Base-by-base conservation (phyloP, 2,113 vertebrate genomes). In the Phyllopteryx taeniolatus region DNA sequence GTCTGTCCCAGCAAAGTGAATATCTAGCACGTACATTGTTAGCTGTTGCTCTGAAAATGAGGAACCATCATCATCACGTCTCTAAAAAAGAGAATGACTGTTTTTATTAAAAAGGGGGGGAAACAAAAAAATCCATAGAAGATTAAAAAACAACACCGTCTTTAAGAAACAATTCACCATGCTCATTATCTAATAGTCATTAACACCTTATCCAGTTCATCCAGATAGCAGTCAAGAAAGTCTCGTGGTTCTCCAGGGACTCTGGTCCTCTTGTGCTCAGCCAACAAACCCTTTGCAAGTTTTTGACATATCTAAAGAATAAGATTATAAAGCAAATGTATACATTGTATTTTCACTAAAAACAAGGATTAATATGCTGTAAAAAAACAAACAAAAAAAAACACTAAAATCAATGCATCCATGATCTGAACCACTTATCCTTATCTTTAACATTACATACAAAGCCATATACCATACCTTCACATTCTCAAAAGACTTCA, bases 1-100 rank as follows among this genome's bases (percentile, higher is more conserved):
- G 83, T 91, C 89, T 43, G 90, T 91, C 17, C 87, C 90, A 61
- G 88, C 90, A 61, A 90, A 49, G 49, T 90, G 72, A 72, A 91
- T 59, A 68, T 91, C 90, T 1, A 91, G n/a, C 46, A 39, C 4
- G 0, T 69, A 73, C 44, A 66, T 84, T 0, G 20, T 20, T 20
- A 91, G 75, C 2, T 63, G 68, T 0, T 62, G 53, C 9, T 90
- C 83, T 66, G 86, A 83, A 44, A 90, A 88, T 12, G 76, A 11
- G n/a, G 8, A 13, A 12, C 22, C 63, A n/a, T 76, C 71, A 10
- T 75, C 2, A 0, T 73, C 2, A 0, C 3, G 62, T 70, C 67
- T 63, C 81, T 89, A 14, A 14, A 67, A 56, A 73, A 70, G 2
- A 68, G 6, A 13, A 68, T 4, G 49, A 3, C 43, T 44, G 4